These are phyloP conservation scores for Tonatia bakeri DNA, from an alignment of 2,113 vertebrate genomes.

Conservation along the genomic window DNA sequence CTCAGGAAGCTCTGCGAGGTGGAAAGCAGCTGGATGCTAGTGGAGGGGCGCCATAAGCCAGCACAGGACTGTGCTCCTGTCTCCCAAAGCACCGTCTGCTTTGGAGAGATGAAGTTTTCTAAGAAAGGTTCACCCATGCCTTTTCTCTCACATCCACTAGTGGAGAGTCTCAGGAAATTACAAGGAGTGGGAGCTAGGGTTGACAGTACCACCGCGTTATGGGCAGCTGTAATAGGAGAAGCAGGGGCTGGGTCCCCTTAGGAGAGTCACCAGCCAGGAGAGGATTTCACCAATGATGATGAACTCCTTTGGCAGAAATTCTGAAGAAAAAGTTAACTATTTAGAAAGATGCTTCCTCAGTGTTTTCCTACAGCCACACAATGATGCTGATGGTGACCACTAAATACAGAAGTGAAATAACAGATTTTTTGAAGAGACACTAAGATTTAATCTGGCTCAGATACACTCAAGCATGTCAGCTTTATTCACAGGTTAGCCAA, in stretches of 20 bases:
- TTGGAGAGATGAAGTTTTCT: neutral
- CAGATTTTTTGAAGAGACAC: neutral
- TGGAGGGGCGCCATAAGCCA: rapidly evolving
- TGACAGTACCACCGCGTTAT: neutral
- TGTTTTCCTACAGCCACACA: neutral
- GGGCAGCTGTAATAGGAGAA: neutral
- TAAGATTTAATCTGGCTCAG: neutral
- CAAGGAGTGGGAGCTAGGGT: neutral
- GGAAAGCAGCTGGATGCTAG: neutral
- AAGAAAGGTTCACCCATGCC: neutral
- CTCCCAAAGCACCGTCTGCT: neutral
- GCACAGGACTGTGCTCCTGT: neutral
- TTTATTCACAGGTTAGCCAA: neutral
- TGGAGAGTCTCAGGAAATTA: neutral
- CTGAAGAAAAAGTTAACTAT: neutral
- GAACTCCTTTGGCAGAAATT: neutral
- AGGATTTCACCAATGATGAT: neutral
- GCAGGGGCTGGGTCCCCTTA: rapidly evolving
- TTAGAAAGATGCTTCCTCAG: neutral
- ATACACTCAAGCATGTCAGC: neutral
- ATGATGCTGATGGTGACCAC: neutral
- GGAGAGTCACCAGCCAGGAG: neutral
- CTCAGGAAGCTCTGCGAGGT: neutral
- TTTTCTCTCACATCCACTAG: neutral
- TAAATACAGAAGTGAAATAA: neutral